A percentile compares a stretch with the other conserved stretches of the same genome.
These are phyloP conservation scores for Physeter macrocephalus DNA, from an alignment of 2,113 vertebrate species.

Conservation along the genomic window DNA sequence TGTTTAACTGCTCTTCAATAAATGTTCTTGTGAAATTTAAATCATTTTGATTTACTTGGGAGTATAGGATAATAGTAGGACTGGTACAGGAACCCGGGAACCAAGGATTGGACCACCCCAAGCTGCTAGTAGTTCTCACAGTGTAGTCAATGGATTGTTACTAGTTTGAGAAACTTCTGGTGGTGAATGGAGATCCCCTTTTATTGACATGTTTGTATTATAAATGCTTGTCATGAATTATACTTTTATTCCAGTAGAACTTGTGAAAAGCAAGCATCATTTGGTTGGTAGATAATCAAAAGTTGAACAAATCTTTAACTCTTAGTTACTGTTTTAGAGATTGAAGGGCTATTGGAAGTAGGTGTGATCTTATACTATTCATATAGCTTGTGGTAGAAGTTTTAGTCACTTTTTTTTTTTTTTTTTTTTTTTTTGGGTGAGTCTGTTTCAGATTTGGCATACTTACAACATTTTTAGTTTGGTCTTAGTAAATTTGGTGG, in stretches of 20 bases:
- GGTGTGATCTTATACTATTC: background rate
- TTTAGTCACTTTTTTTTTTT: background rate
- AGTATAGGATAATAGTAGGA: background rate
- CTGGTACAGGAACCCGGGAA: background rate
- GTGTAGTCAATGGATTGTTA: background rate
- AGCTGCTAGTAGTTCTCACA: background rate
- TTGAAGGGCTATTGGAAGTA: background rate
- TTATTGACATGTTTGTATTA: background rate
- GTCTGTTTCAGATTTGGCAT: background rate
- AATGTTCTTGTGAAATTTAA: background rate
- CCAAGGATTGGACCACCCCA: background rate
- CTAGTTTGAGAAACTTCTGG: background rate
- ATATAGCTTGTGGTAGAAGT: background rate
- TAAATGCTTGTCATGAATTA: background rate
- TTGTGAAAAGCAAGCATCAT: background rate
- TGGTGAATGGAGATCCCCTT: background rate
- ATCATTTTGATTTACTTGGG: background rate
- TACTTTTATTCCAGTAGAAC: background rate
- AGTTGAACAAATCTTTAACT: background rate
- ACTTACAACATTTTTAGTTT: conserved; percentile 11
- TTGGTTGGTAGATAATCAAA: background rate
- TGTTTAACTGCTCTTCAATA: background rate
- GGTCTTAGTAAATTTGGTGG: background rate
- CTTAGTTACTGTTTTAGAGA: background rate
- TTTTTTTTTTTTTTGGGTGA: background rate